phyloP scores from a whole-genome alignment of 2,113 vertebrate species.

The Crotophaga sulcirostris region DNA sequence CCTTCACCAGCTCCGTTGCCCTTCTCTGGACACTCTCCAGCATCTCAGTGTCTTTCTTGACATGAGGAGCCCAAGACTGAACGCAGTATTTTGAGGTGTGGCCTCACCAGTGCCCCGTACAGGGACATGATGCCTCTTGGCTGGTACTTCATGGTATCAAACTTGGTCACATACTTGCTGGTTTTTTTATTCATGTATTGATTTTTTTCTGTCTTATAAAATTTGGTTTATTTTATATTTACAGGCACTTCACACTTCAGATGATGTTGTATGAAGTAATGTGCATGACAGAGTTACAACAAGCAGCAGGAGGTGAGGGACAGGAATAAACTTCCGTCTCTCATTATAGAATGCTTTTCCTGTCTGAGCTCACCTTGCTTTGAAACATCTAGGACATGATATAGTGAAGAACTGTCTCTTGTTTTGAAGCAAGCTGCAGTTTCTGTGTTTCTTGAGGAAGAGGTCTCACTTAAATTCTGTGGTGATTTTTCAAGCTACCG shows the following conservation, averaged over 20 bases:
- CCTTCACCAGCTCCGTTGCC: no score
- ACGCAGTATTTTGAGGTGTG: no score
- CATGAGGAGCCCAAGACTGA: no score
- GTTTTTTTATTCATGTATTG: neutral
- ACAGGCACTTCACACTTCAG: neutral
- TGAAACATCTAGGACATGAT: neutral
- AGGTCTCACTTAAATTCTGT: neutral
- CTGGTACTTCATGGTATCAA: neutral
- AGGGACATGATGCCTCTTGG: neutral
- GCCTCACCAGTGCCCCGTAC: no score
- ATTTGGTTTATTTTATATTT: neutral
- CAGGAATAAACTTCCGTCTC: neutral
- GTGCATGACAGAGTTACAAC: neutral
- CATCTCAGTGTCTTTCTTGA: no score
- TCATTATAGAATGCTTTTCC: neutral
- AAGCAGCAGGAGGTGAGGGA: neutral
- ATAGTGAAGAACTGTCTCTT: neutral
- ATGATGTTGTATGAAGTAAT: neutral
- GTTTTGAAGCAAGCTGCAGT: neutral
- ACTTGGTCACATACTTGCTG: neutral
- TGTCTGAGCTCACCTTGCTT: neutral
- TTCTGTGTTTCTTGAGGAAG: neutral
- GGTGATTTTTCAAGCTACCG: neutral
- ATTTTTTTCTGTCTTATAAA: neutral
- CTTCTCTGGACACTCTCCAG: no score